These are phyloP conservation scores for Ectemnius cavifrons DNA, from an alignment of 2,888 invertebrate species.

Conservation along the genomic window DNA sequence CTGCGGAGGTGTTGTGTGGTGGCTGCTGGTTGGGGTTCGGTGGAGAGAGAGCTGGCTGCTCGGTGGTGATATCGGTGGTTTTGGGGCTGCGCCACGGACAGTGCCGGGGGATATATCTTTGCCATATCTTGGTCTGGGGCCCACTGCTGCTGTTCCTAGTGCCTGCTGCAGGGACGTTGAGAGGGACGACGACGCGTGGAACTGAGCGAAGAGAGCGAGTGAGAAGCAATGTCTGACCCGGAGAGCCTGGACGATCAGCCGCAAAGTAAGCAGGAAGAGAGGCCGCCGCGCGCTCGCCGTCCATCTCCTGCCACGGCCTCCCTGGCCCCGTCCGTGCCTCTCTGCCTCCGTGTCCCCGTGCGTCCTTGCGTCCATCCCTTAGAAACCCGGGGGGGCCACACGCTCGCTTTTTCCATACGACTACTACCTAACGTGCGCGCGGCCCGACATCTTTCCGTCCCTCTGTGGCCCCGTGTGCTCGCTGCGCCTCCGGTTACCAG, in stretches of 20 bases:
- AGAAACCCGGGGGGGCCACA: too few relatives aligned
- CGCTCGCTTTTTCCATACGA: neutral
- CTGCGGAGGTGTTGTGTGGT: constrained; percentile 60
- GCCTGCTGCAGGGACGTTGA: constrained; percentile 49
- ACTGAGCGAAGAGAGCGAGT: constrained; percentile 58
- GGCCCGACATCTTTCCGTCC: constrained; percentile 59
- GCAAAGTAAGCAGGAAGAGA: constrained; percentile 71
- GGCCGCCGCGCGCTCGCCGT: neutral
- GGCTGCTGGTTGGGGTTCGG: constrained; percentile 37
- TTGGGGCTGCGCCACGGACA: constrained; percentile 56
- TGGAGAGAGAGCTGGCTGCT: constrained; percentile 45
- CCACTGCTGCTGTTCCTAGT: constrained; percentile 42
- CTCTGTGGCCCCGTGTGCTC: constrained; percentile 47
- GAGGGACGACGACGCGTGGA: constrained; percentile 56
- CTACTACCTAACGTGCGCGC: constrained; percentile 30
- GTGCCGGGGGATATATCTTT: constrained; percentile 35
- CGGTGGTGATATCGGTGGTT: constrained; percentile 45
- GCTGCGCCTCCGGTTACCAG: constrained; percentile 41
- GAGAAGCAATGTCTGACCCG: constrained; percentile 76
- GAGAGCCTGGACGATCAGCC: constrained; percentile 77
- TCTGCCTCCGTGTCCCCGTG: constrained; percentile 11
- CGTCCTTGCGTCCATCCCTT: neutral
- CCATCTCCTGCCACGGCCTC: neutral
- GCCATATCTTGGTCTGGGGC: neutral
- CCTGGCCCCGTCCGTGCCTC: constrained; percentile 10